phyloP scores from a whole-genome alignment of 2,113 vertebrate species.

The Xiphophorus hellerii region DNA sequence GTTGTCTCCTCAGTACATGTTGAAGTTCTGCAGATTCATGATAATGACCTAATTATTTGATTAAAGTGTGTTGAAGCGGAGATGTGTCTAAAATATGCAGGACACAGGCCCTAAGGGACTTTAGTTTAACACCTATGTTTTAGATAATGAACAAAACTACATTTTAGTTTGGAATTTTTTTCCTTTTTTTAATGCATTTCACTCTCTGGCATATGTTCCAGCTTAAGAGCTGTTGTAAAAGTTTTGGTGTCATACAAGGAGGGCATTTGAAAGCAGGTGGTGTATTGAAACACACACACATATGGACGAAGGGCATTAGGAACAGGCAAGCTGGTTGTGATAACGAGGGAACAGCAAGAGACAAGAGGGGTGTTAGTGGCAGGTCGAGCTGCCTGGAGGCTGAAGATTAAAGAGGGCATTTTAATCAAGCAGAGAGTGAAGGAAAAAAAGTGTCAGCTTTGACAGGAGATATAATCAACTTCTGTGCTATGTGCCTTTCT shows the following conservation, averaged over 20 bases:
- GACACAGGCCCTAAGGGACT: too few relatives aligned
- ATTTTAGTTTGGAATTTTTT: not conserved
- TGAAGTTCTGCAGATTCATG: too few relatives aligned
- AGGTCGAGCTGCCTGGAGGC: slow-evolving; percentile 43
- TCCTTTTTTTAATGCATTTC: not conserved
- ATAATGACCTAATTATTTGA: too few relatives aligned
- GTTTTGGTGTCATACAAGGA: slow-evolving; percentile 44
- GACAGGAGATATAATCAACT: slow-evolving; percentile 1
- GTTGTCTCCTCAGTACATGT: too few relatives aligned
- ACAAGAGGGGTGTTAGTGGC: slow-evolving; percentile 49
- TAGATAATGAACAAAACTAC: too few relatives aligned
- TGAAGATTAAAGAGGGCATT: slow-evolving; percentile 29
- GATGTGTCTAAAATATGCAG: too few relatives aligned
- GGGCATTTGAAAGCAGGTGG: slow-evolving; percentile 50
- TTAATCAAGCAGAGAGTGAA: slow-evolving; percentile 46
- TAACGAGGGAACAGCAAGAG: slow-evolving; percentile 63
- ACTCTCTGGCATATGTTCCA: not conserved
- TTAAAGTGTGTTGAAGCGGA: too few relatives aligned
- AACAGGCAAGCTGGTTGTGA: slow-evolving; percentile 51
- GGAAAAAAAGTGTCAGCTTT: not conserved
- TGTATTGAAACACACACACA: slow-evolving; percentile 34
- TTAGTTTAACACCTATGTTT: too few relatives aligned
- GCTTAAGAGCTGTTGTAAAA: slow-evolving; percentile 28
- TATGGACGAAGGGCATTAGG: slow-evolving; percentile 54
- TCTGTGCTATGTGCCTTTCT: not conserved